phyloP scores from a whole-genome alignment of 1,140 invertebrate genomes.

The Drosophila aff. region DNA sequence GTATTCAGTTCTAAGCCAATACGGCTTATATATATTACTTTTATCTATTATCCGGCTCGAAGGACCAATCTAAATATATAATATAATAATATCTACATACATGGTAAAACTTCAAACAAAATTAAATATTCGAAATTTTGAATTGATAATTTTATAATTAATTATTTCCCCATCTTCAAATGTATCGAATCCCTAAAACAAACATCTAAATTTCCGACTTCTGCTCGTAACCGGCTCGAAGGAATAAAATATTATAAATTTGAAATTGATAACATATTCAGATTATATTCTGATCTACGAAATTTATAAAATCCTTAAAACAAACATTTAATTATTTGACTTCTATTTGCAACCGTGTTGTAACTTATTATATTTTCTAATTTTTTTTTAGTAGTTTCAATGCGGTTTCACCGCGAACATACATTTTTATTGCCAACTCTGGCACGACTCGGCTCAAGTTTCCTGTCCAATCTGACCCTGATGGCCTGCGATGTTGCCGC shows the following conservation, averaged over 20 bases:
- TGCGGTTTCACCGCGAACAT: conserved; percentile 24
- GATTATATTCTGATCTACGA: background rate
- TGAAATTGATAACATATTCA: background rate
- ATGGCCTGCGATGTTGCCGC: conserved; percentile 7
- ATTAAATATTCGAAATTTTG: too few species aligned
- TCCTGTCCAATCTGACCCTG: conserved; percentile 36
- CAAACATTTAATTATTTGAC: background rate
- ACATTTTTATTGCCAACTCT: conserved; percentile 45
- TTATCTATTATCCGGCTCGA: background rate
- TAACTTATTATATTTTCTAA: background rate
- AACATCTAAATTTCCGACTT: too few species aligned
- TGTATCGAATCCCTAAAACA: too few species aligned
- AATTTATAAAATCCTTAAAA: background rate
- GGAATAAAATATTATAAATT: background rate
- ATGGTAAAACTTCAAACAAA: background rate
- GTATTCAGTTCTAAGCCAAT: too few species aligned
- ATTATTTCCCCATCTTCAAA: too few species aligned
- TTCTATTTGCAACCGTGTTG: background rate
- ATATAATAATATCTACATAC: background rate
- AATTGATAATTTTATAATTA: too few species aligned
- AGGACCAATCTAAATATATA: background rate
- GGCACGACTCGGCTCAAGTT: conserved; percentile 12
- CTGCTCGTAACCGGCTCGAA: too few species aligned
- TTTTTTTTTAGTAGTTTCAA: conserved; percentile 4
- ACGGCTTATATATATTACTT: too few species aligned